phyloP scores from a whole-genome alignment of 2,113 vertebrate species.

The Hippopotamus amphibius region DNA sequence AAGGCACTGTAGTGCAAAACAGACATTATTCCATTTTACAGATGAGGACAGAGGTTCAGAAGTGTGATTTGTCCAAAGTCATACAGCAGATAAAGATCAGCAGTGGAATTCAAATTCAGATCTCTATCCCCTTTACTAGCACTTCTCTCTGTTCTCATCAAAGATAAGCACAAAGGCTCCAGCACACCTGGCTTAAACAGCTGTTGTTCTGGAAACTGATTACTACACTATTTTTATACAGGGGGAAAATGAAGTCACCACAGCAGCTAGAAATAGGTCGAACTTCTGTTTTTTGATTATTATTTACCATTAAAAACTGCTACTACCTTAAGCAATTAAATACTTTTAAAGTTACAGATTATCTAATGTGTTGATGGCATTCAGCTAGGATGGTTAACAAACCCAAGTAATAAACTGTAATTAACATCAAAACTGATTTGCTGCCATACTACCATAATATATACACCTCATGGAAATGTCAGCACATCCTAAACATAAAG shows the following conservation, averaged over 20 bases:
- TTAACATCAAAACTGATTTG: conserved; percentile 22
- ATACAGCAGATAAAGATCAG: background rate
- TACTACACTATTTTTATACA: conserved; percentile 74
- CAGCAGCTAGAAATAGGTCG: conserved; percentile 37
- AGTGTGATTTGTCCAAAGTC: background rate
- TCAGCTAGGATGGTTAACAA: conserved; percentile 75
- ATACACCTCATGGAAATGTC: background rate
- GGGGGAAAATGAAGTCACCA: conserved; percentile 66
- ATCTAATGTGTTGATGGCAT: conserved; percentile 66
- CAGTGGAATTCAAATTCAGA: background rate
- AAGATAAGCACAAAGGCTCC: conserved; percentile 25
- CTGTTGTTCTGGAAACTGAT: conserved; percentile 58
- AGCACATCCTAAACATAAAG: background rate
- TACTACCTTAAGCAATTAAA: conserved; percentile 73
- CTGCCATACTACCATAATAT: background rate
- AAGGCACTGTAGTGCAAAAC: background rate
- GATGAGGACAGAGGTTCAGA: background rate
- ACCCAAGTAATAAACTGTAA: conserved; percentile 67
- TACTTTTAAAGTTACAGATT: conserved; percentile 65
- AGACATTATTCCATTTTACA: conserved; percentile 15
- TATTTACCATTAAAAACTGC: conserved; percentile 72
- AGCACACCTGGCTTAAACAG: conserved; percentile 41
- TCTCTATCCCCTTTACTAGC: background rate
- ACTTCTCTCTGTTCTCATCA: background rate
- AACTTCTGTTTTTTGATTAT: conserved; percentile 10